A percentile compares a stretch with the other conserved stretches of the same genome.
Conservation (phyloP, 2,113 vertebrate genomes). For the Seriola rivoliana region DNA sequence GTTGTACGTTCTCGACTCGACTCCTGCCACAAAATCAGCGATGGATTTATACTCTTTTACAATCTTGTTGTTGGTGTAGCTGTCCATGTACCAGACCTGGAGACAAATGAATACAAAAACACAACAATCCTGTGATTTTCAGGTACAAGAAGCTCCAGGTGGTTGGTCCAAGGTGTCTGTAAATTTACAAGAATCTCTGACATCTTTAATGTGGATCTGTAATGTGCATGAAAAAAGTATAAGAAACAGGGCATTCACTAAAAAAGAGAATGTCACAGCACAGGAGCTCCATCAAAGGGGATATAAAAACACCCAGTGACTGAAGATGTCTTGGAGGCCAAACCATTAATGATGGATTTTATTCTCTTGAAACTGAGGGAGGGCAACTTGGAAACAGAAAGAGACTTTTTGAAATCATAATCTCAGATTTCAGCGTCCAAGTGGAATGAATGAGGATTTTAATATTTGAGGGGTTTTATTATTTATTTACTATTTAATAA, state of each 20-base stretch:
- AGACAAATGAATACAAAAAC: slow-evolving; percentile 1
- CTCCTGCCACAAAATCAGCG: slow-evolving; percentile 92
- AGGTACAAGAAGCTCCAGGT: not conserved
- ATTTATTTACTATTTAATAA: not conserved
- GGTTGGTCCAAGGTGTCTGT: not conserved
- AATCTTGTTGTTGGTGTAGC: slow-evolving; percentile 98
- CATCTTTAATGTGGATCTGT: not conserved
- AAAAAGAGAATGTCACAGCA: not conserved
- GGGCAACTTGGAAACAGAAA: not conserved
- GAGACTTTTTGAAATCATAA: not conserved
- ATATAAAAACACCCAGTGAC: not conserved
- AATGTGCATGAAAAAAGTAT: not conserved
- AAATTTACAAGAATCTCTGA: not conserved
- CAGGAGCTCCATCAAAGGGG: not conserved
- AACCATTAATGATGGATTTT: not conserved
- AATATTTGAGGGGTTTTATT: not conserved
- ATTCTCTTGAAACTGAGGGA: not conserved
- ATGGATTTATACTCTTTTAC: slow-evolving; percentile 96
- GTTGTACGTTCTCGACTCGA: slow-evolving; percentile 95
- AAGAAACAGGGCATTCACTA: not conserved
- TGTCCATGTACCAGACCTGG: slow-evolving; percentile 99
- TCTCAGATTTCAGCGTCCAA: not conserved
- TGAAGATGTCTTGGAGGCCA: not conserved
- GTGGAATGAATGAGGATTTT: not conserved
- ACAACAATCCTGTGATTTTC: slow-evolving; percentile 1